Base-by-base conservation (phyloP, 2,888 invertebrate species). In the Sesia bembeciformis region DNA sequence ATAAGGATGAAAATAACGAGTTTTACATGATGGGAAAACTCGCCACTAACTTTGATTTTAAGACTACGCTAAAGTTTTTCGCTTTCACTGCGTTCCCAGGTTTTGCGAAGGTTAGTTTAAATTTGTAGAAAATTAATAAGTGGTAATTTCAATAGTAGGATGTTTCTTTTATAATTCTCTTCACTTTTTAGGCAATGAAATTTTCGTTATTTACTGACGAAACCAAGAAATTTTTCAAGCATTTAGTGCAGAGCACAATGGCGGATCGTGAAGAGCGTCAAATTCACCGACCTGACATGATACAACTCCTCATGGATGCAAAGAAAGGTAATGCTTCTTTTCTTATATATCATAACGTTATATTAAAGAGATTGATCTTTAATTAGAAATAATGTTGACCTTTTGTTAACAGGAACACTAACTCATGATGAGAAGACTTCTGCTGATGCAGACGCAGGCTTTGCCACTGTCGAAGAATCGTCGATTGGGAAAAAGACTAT, bases 11-110 rank as follows among this genome's bases (percentile, higher is more conserved):
- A 2, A 70, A 91, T 0, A 92, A 92, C 60, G 76, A 89, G 53
- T 93, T 93, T 67, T 92, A 90, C 60, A 52, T 64, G 38, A 86
- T 81, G 78, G 92, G 91, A 3, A 90, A 89, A 57, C 68, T 70
- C 8, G 65, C 84, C 4, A 86, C 90, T 3, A 62, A 62, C 4
- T 71, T 75, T 54, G 64, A 56, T 4, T 71, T 72, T 49, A 57
- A 57, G 0, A 67, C 68, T 41, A 2, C 73, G 7, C 40, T 79
- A 0, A 56, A 64, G 43, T 66, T 76, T 52, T 67, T 79, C 7
- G 49, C 65, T 0, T 61, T 64, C 5, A 40, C 53, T 0, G 63
- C 69, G 39, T 63, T 65, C 4, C 77, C 77, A 0, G 60, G 41
- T 40, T 0, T 74, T 1, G 63, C 67, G 49, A 71, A 65, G 61